A percentile compares a stretch with the other conserved stretches of the same genome.
phyloP scores from a whole-genome alignment of 53 echinoderm and acorn worm species.

The Henricia sp. region DNA sequence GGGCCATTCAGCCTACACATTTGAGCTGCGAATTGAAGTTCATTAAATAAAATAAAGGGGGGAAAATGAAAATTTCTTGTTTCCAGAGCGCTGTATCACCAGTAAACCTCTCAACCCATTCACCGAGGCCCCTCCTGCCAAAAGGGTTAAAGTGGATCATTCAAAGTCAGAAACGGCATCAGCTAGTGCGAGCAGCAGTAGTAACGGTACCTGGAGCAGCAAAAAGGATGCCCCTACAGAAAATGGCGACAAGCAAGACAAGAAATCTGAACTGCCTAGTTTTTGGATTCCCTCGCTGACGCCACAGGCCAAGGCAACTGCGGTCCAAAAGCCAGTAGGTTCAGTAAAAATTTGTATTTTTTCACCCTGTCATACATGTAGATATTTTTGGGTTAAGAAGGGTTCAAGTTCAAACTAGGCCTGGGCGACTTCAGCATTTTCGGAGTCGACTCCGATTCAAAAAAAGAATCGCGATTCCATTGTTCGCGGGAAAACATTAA shows the following conservation, averaged over 20 bases:
- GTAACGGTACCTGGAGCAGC: slow-evolving; percentile 13
- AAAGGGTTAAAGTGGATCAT: slow-evolving; percentile 65
- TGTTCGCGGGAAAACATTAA: no score
- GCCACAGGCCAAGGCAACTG: slow-evolving; percentile 83
- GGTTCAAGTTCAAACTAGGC: no score
- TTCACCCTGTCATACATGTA: no score
- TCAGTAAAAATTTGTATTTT: no score
- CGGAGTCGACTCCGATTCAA: no score
- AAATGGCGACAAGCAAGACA: slow-evolving; percentile 50
- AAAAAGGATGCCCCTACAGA: background rate
- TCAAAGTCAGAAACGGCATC: slow-evolving; percentile 9
- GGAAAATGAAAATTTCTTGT: background rate
- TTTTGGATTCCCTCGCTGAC: slow-evolving; percentile 98
- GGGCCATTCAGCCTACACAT: no score
- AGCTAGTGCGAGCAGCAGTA: slow-evolving; percentile 11
- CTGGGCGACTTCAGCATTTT: no score
- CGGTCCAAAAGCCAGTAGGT: slow-evolving; percentile 90
- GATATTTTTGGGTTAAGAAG: no score
- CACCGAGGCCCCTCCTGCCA: slow-evolving; percentile 68
- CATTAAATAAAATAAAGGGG: no score
- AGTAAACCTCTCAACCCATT: slow-evolving; percentile 85
- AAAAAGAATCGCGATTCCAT: no score
- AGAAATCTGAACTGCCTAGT: slow-evolving; percentile 78
- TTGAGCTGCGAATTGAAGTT: no score
- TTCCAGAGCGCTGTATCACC: slow-evolving; percentile 83